phyloP scores from a whole-genome alignment of 2,888 invertebrate species.

The Spodoptera littoralis region DNA sequence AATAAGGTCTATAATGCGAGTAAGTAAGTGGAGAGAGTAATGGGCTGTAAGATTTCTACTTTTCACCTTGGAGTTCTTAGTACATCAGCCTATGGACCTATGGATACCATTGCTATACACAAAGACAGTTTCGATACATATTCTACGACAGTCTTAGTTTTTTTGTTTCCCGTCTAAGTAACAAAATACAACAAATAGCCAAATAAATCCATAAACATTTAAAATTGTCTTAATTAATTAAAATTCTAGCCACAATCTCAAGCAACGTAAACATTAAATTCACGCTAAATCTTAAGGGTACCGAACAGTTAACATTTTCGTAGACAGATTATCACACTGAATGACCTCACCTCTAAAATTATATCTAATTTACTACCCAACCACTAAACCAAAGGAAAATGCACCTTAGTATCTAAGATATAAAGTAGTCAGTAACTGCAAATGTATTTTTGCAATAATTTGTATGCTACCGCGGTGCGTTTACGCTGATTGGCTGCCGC shows the following conservation, averaged over 20 bases:
- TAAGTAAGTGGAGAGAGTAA: no score
- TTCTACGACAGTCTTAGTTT: no score
- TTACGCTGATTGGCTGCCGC: constrained; percentile 80
- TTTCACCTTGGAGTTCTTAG: no score
- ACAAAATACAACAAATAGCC: background rate
- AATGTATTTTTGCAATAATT: constrained; percentile 60
- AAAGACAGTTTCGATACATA: no score
- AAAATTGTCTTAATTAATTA: constrained; percentile 29
- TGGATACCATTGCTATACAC: no score
- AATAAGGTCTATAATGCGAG: no score
- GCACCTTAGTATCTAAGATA: constrained; percentile 23
- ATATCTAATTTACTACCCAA: constrained; percentile 41
- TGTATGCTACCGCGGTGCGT: constrained; percentile 76
- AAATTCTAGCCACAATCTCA: constrained; percentile 15
- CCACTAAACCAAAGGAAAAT: constrained; percentile 26
- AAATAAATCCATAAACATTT: background rate
- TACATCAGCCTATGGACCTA: no score
- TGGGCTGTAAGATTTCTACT: no score
- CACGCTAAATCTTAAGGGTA: constrained; percentile 39
- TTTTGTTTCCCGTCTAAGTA: no score
- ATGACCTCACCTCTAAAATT: constrained; percentile 44
- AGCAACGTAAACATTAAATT: constrained; percentile 47
- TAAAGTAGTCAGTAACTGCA: constrained; percentile 39
- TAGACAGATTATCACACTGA: constrained; percentile 47
- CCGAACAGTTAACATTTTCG: constrained; percentile 42